Conservation (phyloP, 2,797 vertebrate genomes). For the Neosalanx taihuensis region DNA sequence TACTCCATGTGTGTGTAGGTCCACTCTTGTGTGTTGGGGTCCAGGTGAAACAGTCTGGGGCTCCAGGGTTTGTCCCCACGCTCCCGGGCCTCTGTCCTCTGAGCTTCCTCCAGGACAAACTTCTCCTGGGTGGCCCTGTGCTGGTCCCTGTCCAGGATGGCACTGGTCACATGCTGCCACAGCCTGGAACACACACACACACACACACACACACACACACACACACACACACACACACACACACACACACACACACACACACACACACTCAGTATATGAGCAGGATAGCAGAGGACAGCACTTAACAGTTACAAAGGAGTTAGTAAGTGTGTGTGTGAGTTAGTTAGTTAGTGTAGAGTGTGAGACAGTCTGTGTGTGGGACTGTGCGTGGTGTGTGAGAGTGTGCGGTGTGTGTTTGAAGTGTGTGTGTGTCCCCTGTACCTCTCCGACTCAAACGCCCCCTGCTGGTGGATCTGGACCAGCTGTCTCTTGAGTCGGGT, state of each 20-base stretch:
- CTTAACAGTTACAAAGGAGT: not conserved
- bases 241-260: not conserved
- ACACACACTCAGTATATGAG: no score
- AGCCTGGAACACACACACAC: slow-evolving; percentile 69
- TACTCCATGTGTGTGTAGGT: slow-evolving; percentile 88
- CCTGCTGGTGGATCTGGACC: slow-evolving; percentile 86
- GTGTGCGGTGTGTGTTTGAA: not conserved
- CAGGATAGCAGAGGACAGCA: no score
- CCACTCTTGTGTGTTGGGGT: slow-evolving; percentile 80
- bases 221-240: slow-evolving; percentile 6
- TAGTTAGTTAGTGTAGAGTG: not conserved
- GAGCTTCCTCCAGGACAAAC: slow-evolving; percentile 88
- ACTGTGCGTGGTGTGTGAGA: not conserved
- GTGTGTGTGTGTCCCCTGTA: slow-evolving; percentile 80
- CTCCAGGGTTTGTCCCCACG: slow-evolving; percentile 81
- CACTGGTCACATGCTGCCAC: slow-evolving; percentile 90
- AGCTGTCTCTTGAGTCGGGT: slow-evolving; percentile 85
- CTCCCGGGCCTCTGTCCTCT: slow-evolving; percentile 77
- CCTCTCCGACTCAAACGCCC: slow-evolving; percentile 90
- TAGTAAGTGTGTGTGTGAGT: not conserved
- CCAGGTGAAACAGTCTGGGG: slow-evolving; percentile 80
- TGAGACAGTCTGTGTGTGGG: not conserved
- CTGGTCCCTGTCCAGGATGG: slow-evolving; percentile 88
- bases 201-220: not conserved
- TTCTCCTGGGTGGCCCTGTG: slow-evolving; percentile 90